A percentile compares a stretch with the other conserved stretches of the same genome.
These are phyloP conservation scores for Corydoras maculifer DNA, from an alignment of 2,113 vertebrate genomes.

Conservation along the genomic window DNA sequence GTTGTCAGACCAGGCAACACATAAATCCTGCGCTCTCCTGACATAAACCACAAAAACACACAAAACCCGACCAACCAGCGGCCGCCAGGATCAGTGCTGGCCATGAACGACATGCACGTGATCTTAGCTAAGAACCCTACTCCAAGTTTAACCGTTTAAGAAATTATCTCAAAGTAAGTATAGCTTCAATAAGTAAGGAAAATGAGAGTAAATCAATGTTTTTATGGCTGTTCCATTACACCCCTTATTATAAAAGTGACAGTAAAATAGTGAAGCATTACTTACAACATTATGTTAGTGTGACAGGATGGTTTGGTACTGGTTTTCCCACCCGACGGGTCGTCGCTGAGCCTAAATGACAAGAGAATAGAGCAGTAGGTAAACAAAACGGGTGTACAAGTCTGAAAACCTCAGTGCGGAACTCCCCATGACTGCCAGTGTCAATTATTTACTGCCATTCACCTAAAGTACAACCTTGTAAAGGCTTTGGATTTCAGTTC, in stretches of 20 bases:
- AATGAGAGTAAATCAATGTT: background rate
- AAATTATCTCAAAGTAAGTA: background rate
- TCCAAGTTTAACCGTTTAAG: no score
- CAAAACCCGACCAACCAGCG: no score
- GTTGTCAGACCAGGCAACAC: constrained; percentile 30
- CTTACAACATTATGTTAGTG: constrained; percentile 31
- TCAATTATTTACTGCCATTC: constrained; percentile 66
- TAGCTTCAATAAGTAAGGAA: background rate
- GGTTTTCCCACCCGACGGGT: constrained; percentile 17
- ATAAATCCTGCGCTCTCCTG: constrained; percentile 18
- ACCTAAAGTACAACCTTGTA: constrained; percentile 50
- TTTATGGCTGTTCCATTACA: background rate
- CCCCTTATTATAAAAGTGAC: no score
- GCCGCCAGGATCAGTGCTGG: background rate
- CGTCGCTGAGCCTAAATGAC: constrained; percentile 23
- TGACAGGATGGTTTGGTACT: constrained; percentile 5
- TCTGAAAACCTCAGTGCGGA: constrained; percentile 49
- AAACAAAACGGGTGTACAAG: constrained; percentile 43
- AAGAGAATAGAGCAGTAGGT: constrained; percentile 47
- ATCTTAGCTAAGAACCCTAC: background rate
- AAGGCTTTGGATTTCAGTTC: constrained; percentile 47
- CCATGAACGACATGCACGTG: background rate
- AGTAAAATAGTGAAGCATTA: background rate
- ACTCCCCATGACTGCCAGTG: constrained; percentile 41
- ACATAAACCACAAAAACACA: constrained; percentile 10